Evolutionary conservation across 1,140 invertebrate species (phyloP).

Genomic region (Gonioctena quinquepunctata): DNA sequence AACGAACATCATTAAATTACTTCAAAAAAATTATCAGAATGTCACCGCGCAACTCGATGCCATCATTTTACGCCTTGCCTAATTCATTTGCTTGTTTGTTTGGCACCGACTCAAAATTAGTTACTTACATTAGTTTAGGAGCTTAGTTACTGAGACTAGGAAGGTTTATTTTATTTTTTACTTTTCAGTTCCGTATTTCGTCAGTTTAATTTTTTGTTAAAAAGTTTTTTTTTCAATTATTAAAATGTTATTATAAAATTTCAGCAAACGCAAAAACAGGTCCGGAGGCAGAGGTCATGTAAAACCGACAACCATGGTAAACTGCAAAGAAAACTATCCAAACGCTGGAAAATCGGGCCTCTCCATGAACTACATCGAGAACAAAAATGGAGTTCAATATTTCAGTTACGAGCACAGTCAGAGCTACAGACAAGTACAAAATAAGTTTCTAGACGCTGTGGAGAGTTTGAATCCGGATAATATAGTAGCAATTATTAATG

Average conservation of each 20-base stretch:
- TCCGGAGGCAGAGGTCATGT: constrained; percentile 59
- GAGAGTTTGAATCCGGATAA: constrained; percentile 81
- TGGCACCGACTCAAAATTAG: too few species aligned
- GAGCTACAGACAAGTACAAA: constrained; percentile 76
- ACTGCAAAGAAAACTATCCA: constrained; percentile 70
- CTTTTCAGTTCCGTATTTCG: too few species aligned
- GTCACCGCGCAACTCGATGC: too few species aligned
- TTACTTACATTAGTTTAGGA: too few species aligned
- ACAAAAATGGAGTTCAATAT: constrained; percentile 59
- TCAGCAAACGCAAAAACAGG: constrained; percentile 63
- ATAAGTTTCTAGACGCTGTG: constrained; percentile 74
- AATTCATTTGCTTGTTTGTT: too few species aligned
- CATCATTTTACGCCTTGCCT: too few species aligned
- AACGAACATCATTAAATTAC: too few species aligned
- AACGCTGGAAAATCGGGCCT: constrained; percentile 70
- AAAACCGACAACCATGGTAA: constrained; percentile 70
- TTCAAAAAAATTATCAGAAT: too few species aligned
- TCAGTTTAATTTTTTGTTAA: too few species aligned
- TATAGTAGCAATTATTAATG: constrained; percentile 78
- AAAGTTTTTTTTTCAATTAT: too few species aligned
- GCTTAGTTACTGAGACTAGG: too few species aligned
- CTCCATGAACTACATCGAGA: constrained; percentile 71
- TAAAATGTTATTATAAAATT: constrained; percentile 23
- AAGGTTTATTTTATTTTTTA: too few species aligned
- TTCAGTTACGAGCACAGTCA: constrained; percentile 82